Evolutionary conservation across 1,140 invertebrate genomes (phyloP).

Genomic region (Stegodyphus dumicola): DNA sequence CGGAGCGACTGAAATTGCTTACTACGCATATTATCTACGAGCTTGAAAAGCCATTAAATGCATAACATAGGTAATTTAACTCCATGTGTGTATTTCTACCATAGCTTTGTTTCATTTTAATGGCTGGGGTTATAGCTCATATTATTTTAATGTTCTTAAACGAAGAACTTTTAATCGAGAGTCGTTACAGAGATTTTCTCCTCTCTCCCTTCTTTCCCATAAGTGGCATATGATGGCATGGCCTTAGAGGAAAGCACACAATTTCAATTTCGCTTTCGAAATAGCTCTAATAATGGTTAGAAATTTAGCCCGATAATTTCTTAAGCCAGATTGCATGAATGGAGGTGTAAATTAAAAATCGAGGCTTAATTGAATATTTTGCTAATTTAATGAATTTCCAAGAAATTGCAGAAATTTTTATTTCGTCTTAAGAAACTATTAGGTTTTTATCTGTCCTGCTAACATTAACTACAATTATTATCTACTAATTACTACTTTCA

Average conservation of each 20-base stretch:
- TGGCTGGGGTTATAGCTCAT: conserved; percentile 18
- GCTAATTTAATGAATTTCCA: no score
- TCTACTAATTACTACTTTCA: no score
- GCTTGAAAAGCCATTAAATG: conserved; percentile 7
- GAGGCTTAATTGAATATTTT: no score
- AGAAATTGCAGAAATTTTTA: no score
- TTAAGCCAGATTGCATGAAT: no score
- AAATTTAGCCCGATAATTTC: neutral
- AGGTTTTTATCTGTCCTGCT: no score
- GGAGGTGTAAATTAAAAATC: no score
- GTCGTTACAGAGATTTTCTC: neutral
- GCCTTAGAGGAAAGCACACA: neutral
- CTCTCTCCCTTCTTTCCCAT: no score
- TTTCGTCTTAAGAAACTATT: no score
- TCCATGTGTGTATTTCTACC: conserved; percentile 1
- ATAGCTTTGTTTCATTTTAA: conserved; percentile 15
- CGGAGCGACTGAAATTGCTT: neutral
- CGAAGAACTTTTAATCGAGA: conserved; percentile 35
- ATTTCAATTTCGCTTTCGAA: no score
- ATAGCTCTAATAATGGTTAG: conserved; percentile 19
- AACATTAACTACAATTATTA: no score
- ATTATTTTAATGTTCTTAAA: conserved; percentile 41
- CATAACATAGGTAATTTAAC: conserved; percentile 3
- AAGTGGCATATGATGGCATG: no score
- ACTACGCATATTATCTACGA: neutral